A percentile compares a stretch with the other conserved stretches of the same genome.
These are phyloP conservation scores for Baronia brevicornis DNA, from an alignment of 2,888 invertebrate species.

Conservation along the genomic window DNA sequence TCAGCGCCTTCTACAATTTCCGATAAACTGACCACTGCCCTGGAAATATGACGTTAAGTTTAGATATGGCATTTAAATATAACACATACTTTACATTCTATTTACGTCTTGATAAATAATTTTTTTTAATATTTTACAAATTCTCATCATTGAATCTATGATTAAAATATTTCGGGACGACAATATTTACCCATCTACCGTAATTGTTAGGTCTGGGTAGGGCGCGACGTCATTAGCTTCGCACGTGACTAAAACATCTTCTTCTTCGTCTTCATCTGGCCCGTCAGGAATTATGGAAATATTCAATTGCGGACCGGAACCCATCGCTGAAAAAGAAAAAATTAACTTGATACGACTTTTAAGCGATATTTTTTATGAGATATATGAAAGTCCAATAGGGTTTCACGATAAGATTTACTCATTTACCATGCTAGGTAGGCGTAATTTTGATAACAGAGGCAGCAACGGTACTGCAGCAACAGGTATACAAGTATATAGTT, in stretches of 20 bases:
- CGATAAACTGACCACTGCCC: conserved; percentile 26
- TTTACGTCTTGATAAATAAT: conserved; percentile 3
- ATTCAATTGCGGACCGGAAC: conserved; percentile 45
- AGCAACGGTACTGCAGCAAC: no score
- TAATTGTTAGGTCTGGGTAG: conserved; percentile 38
- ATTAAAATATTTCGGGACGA: background rate
- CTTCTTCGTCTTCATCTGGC: conserved; percentile 31
- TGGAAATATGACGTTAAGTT: no score
- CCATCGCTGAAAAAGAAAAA: conserved; percentile 34
- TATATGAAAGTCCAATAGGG: no score
- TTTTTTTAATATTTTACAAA: conserved; percentile 1
- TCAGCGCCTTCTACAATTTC: conserved; percentile 25
- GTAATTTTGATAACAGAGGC: no score
- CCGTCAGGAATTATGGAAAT: conserved; percentile 32
- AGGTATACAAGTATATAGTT: no score
- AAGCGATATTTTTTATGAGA: no score
- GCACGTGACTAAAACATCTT: conserved; percentile 40
- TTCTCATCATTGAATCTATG: background rate
- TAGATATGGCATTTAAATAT: no score
- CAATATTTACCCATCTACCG: conserved; percentile 35
- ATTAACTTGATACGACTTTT: no score
- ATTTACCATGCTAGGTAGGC: no score
- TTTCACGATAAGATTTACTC: no score
- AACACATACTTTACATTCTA: no score
- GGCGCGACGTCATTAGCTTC: conserved; percentile 46